Conservation (phyloP, 2,113 vertebrate species). For the Caloenas nicobarica region DNA sequence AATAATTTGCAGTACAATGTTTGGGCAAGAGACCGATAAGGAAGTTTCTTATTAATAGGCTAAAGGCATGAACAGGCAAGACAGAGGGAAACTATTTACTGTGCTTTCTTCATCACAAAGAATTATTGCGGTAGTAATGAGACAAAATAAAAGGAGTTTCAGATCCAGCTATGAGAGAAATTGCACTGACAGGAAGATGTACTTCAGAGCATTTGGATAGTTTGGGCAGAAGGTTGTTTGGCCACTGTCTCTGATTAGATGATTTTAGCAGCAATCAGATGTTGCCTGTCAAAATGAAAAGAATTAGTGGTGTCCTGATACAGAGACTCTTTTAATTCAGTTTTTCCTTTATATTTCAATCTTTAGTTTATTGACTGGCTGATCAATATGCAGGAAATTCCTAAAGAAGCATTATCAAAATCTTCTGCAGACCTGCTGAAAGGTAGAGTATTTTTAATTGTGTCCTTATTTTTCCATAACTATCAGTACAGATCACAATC, state of each 20-base stretch:
- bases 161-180: neutral
- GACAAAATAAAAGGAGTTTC: neutral
- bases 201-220: neutral
- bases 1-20: neutral
- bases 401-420: slow-evolving; percentile 77
- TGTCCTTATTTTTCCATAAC: neutral
- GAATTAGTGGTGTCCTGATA: neutral
- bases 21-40: neutral
- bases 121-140: neutral
- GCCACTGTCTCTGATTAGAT: neutral
- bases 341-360: slow-evolving; percentile 23
- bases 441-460: slow-evolving; percentile 77
- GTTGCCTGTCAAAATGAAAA: neutral
- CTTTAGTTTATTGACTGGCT: slow-evolving; percentile 94
- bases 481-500: neutral
- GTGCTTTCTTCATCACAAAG: neutral
- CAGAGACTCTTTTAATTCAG: neutral
- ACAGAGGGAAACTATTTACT: neutral
- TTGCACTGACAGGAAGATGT: neutral
- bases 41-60: neutral
- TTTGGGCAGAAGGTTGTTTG: neutral
- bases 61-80: neutral
- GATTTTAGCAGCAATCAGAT: neutral
- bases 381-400: slow-evolving; percentile 82
- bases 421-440: slow-evolving; percentile 75